Percentiles rank a stretch among this genome's conserved stretches.
These are phyloP conservation scores for Pollimyrus isidori DNA, from an alignment of 2,113 vertebrate genomes.

Conservation along the genomic window DNA sequence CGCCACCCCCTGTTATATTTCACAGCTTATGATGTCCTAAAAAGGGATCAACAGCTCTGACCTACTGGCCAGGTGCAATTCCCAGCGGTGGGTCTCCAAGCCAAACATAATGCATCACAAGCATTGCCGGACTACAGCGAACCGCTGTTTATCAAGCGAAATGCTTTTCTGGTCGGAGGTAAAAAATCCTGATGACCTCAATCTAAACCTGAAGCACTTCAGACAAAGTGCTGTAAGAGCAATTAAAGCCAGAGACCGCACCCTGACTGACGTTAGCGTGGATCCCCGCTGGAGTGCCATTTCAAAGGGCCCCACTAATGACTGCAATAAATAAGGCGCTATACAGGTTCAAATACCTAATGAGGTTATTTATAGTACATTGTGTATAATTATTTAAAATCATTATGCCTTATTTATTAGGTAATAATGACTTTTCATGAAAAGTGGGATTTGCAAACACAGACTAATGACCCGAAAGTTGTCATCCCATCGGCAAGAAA, in stretches of 20 bases:
- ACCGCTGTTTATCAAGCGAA: background rate
- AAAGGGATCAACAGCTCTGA: conserved; percentile 1
- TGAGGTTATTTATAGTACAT: background rate
- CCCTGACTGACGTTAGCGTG: background rate
- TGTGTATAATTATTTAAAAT: background rate
- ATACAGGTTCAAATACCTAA: background rate
- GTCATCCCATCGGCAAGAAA: background rate
- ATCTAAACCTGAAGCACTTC: background rate
- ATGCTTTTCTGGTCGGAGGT: background rate
- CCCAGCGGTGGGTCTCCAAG: background rate
- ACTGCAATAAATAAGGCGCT: background rate
- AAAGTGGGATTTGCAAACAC: background rate
- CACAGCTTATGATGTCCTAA: background rate
- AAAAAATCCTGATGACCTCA: background rate
- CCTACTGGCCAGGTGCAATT: background rate
- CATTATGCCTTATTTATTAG: background rate
- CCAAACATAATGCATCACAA: background rate
- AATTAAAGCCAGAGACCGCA: background rate
- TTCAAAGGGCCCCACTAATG: background rate
- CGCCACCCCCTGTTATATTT: background rate
- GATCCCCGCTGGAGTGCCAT: background rate
- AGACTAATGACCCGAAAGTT: background rate
- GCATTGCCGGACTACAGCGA: background rate
- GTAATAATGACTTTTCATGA: background rate
- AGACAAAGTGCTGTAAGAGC: background rate